A percentile compares a stretch with the other conserved stretches of the same genome.
These are phyloP conservation scores for Aldabrachelys gigantea DNA, from an alignment of 2,113 vertebrate species.

Conservation along the genomic window DNA sequence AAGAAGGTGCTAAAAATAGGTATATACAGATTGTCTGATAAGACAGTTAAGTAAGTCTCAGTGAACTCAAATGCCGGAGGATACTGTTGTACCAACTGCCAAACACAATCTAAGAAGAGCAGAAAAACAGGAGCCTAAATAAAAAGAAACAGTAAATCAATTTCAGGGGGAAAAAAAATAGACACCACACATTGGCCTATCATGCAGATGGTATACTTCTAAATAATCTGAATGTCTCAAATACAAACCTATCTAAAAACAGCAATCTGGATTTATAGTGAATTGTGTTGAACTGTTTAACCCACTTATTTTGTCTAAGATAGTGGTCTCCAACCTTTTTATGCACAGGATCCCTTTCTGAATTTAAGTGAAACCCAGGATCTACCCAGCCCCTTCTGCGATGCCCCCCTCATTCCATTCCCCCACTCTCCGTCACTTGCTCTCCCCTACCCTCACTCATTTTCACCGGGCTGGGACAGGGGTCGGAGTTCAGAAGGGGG, in stretches of 20 bases:
- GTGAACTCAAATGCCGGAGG: conserved; percentile 89
- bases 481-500: no score
- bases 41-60: conserved; percentile 90
- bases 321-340: background rate
- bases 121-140: conserved; percentile 86
- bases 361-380: no score
- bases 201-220: background rate
- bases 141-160: conserved; percentile 24
- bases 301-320: background rate
- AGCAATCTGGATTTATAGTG: background rate
- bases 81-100: conserved; percentile 88
- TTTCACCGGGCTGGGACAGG: no score
- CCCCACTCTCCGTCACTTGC: no score
- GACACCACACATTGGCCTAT: background rate
- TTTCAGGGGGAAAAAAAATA: background rate
- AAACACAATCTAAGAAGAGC: conserved; percentile 89
- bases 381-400: no score
- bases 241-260: background rate
- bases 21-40: conserved; percentile 89
- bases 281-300: background rate
- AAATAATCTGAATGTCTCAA: background rate
- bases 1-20: conserved; percentile 92
- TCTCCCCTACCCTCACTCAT: no score
- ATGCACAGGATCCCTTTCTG: no score
- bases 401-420: no score